Evolutionary conservation across 2,797 vertebrate species (phyloP), one percentile per base, ranked within the genome.

Genomic region (Phyllotis vaccarum): DNA sequence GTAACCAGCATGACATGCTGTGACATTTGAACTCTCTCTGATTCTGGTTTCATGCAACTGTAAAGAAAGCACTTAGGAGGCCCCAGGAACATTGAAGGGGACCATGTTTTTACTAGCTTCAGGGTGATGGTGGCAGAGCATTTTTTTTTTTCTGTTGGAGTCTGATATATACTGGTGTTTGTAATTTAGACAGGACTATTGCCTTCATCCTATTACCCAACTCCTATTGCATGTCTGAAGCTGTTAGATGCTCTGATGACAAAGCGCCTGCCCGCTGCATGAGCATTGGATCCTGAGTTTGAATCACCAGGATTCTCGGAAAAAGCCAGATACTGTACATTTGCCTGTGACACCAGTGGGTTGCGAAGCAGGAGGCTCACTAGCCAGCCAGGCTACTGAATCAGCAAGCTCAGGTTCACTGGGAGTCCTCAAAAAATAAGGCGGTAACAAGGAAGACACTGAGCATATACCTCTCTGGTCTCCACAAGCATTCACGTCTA

Each of bases 51-150:
- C 43, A 89, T 56, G 88, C 74, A 74, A 6, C 64, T 83, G 13
- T 34, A 40, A 40, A 64, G 83, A 80, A 92, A 66, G 78, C 13
- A 64, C 21, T 10, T 5, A 22, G 34, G 83, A 93, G 54, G 52
- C 40, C 37, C 13, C 40, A 66, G 82, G 62, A 88, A 64, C 72
- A 40, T 1, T 12, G 58, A 83, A 62, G 5, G 34, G 34, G 22
- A 66, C 27, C 62, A 64, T 14, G 46, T 86, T 66, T 46, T 83
- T 82, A 87, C 90, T 90, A 40, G 68, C 81, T 80, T 52, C 68
- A 46, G 49, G 10, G 19, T 46, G 6, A 64, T 3, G 37, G 5
- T 52, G 46, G 21, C 56, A 31, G 49, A 27, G 58, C 2, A 31
- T 43, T 21, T 52, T n/a, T 21, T 52, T n/a, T 78, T n/a, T 54